Percentiles rank a stretch among this genome's conserved stretches.
Conservation (phyloP, 1,140 invertebrate species). For the Oedothorax gibbosus region DNA sequence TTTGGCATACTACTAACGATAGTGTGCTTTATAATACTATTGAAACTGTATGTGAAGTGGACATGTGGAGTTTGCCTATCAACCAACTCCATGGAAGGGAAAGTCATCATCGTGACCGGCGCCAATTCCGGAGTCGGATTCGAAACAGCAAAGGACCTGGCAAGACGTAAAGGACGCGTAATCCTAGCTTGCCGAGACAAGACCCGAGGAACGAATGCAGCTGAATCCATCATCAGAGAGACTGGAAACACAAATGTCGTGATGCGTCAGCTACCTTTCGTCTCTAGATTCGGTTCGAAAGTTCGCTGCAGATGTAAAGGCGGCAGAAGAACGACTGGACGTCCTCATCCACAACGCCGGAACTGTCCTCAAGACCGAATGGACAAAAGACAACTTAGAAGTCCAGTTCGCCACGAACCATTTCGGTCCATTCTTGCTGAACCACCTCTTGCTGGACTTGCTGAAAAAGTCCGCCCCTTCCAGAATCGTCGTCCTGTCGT, state of each 20-base stretch:
- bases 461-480: slow-evolving; percentile 74
- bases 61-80: slow-evolving; percentile 29
- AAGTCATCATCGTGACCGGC: slow-evolving; percentile 87
- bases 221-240: slow-evolving; percentile 80
- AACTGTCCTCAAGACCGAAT: slow-evolving; percentile 29
- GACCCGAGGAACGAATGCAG: slow-evolving; percentile 77
- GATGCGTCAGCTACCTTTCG: slow-evolving; percentile 81
- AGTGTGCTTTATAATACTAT: not conserved
- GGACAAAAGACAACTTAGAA: slow-evolving; percentile 64
- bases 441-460: slow-evolving; percentile 58
- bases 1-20: no score
- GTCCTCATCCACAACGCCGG: slow-evolving; percentile 93
- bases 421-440: slow-evolving; percentile 64
- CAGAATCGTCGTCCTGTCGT: slow-evolving; percentile 80
- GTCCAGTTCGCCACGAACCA: slow-evolving; percentile 64
- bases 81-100: slow-evolving; percentile 70
- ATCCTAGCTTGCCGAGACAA: slow-evolving; percentile 86
- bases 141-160: slow-evolving; percentile 81
- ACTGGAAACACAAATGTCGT: slow-evolving; percentile 81
- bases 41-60: slow-evolving; percentile 20
- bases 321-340: slow-evolving; percentile 73
- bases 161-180: slow-evolving; percentile 79
- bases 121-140: slow-evolving; percentile 89
- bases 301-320: slow-evolving; percentile 76
- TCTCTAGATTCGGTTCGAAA: slow-evolving; percentile 80